Conservation (phyloP, 2,113 vertebrate genomes). For the Pseudorasbora parva region DNA sequence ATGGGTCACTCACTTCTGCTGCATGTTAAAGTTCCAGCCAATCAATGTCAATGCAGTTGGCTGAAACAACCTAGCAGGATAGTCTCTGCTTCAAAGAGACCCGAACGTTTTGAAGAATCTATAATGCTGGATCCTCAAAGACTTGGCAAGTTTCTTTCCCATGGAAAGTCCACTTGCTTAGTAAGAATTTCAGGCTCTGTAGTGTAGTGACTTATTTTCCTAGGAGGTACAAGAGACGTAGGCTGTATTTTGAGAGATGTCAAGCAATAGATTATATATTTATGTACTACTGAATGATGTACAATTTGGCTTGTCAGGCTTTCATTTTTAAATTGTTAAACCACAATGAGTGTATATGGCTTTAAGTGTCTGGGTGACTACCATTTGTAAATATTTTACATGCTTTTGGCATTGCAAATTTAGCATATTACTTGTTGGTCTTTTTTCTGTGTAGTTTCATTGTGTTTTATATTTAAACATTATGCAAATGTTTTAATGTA, state of each 20-base stretch:
- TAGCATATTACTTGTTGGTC: not conserved
- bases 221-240: not conserved
- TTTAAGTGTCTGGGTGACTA: conserved; percentile 11
- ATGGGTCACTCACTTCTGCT: conserved; percentile 30
- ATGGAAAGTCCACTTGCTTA: conserved; percentile 37
- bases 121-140: not conserved
- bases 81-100: conserved; percentile 36
- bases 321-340: not conserved
- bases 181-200: conserved; percentile 21
- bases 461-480: not conserved
- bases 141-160: conserved; percentile 14
- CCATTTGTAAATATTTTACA: not conserved
- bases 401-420: not conserved
- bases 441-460: not conserved
- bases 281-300: not conserved
- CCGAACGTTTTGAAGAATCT: not conserved
- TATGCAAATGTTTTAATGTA: conserved; percentile 19
- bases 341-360: not conserved
- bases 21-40: conserved; percentile 31
- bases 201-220: not conserved
- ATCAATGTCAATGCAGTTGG: conserved; percentile 36
- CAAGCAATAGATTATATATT: not conserved
- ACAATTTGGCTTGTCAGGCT: not conserved
- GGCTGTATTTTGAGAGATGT: conserved; percentile 13
- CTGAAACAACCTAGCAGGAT: conserved; percentile 28